Percentiles rank a stretch among this genome's conserved stretches.
These are phyloP conservation scores for Crotalus adamanteus DNA, from an alignment of 2,797 vertebrate genomes.

Conservation along the genomic window DNA sequence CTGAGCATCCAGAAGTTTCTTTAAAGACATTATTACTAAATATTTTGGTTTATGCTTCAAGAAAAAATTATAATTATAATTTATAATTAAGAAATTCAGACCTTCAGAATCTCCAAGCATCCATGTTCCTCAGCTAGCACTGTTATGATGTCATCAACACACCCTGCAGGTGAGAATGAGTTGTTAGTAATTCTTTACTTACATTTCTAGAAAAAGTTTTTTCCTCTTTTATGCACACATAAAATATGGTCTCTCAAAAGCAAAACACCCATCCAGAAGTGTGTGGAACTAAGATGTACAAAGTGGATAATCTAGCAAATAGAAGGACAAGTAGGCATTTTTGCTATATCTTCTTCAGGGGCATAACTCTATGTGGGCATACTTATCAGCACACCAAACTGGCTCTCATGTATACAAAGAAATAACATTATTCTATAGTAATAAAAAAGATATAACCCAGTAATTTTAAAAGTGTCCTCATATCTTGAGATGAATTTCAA, in stretches of 20 bases:
- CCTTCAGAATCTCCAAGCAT: slow-evolving; percentile 89
- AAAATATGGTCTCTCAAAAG: not conserved
- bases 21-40: not conserved
- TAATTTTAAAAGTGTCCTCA: not conserved
- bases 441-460: not conserved
- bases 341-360: not conserved
- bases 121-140: slow-evolving; percentile 95
- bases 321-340: not conserved
- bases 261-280: not conserved
- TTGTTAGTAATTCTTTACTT: not conserved
- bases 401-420: not conserved
- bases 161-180: slow-evolving; percentile 74
- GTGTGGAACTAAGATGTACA: not conserved
- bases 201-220: not conserved
- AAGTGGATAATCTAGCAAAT: not conserved
- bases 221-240: not conserved
- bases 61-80: not conserved
- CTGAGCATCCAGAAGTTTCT: not conserved
- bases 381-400: not conserved
- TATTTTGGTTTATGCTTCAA: not conserved
- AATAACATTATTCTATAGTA: not conserved
- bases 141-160: slow-evolving; percentile 90
- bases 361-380: not conserved
- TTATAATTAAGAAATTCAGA: slow-evolving; percentile 58
- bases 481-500: not conserved